Conservation (phyloP, 2,888 invertebrate genomes). For the Chrysolina americana region DNA sequence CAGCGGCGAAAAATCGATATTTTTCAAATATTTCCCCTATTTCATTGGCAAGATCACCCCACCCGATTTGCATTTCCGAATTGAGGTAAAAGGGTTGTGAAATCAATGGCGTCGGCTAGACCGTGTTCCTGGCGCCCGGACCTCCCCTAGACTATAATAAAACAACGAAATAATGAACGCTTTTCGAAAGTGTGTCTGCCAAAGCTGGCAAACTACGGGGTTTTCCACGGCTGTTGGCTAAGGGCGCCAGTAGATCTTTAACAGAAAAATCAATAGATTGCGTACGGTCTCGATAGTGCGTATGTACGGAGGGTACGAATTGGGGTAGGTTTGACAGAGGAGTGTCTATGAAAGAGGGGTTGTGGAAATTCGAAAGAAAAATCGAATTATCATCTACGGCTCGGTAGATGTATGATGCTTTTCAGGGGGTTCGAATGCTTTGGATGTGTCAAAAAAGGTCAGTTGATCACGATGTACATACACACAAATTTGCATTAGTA, state of each 20-base stretch:
- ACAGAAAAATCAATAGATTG: slow-evolving; percentile 39
- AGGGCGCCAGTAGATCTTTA: slow-evolving; percentile 44
- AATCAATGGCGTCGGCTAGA: slow-evolving; percentile 30
- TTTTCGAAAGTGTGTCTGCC: slow-evolving; percentile 11
- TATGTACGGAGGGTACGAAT: neutral
- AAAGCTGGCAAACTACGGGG: slow-evolving; percentile 29
- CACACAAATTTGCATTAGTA: too few relatives aligned
- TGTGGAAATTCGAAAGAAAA: too few relatives aligned
- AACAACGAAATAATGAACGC: slow-evolving; percentile 3
- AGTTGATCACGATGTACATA: too few relatives aligned
- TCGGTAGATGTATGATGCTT: too few relatives aligned
- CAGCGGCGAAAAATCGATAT: neutral
- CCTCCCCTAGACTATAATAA: slow-evolving; percentile 27
- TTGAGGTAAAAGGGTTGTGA: slow-evolving; percentile 4
- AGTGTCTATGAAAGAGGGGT: neutral
- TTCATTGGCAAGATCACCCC: neutral
- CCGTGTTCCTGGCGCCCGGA: slow-evolving; percentile 18
- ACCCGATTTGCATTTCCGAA: slow-evolving; percentile 14
- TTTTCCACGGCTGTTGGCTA: slow-evolving; percentile 33
- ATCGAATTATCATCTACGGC: too few relatives aligned
- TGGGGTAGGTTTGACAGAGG: slow-evolving; percentile 25
- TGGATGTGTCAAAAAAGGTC: neutral
- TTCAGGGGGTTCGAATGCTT: neutral
- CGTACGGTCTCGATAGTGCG: slow-evolving; percentile 16
- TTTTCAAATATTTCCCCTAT: neutral